phyloP scores from a whole-genome alignment of 1,140 invertebrate species.

The Hylyphantes graminicola region DNA sequence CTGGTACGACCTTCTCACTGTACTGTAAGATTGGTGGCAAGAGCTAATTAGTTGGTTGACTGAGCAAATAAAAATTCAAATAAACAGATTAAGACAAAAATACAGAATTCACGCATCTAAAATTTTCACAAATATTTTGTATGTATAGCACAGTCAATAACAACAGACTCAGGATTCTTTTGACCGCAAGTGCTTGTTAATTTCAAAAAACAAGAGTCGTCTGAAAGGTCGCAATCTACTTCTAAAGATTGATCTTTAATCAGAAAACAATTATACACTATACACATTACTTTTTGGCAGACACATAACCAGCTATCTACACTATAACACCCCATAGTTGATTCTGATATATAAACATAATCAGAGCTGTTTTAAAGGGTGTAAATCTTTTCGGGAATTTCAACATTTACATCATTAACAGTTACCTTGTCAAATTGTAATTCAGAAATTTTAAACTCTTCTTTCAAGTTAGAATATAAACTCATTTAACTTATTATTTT shows the following conservation, averaged over 20 bases:
- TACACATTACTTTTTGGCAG: neutral
- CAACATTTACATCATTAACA: neutral
- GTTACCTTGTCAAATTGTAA: neutral
- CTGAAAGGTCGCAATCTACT: neutral
- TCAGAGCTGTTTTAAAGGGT: neutral
- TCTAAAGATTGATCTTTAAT: neutral
- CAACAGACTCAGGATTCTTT: neutral
- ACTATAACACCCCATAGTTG: neutral
- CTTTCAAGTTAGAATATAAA: neutral
- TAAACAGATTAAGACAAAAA: too few species aligned
- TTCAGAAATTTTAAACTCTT: neutral
- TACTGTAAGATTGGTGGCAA: too few species aligned
- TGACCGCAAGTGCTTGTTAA: neutral
- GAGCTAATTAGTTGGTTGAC: too few species aligned
- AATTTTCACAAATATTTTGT: conserved; percentile 6
- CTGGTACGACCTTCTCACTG: too few species aligned
- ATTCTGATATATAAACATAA: neutral
- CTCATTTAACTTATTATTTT: neutral
- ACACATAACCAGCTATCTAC: neutral
- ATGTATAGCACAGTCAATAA: neutral
- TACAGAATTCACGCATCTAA: too few species aligned
- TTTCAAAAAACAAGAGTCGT: neutral
- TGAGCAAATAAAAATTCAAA: too few species aligned
- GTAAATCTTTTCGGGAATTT: neutral
- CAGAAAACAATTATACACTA: neutral